These are phyloP conservation scores for Pyxicephalus adspersus DNA, from an alignment of 2,113 vertebrate genomes.

Conservation along the genomic window DNA sequence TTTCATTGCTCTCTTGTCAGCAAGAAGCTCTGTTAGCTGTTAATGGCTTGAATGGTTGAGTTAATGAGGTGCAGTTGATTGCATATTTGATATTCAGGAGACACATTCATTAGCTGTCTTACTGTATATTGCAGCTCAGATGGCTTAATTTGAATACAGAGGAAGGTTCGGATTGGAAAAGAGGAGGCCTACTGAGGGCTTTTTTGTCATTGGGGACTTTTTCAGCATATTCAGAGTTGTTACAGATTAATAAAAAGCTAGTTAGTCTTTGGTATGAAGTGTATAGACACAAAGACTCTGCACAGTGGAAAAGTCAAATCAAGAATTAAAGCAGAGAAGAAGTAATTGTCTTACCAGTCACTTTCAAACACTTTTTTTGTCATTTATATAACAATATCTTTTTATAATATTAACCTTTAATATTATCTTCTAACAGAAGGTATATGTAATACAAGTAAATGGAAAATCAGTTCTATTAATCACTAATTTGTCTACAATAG, in stretches of 20 bases:
- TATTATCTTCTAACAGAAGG: too few species aligned
- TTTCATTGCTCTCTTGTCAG: conserved; percentile 54
- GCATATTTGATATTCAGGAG: conserved; percentile 58
- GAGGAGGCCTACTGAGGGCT: conserved; percentile 38
- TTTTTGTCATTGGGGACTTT: conserved; percentile 54
- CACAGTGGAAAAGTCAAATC: conserved; percentile 49
- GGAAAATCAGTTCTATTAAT: too few species aligned
- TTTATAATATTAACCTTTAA: too few species aligned
- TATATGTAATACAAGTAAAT: too few species aligned
- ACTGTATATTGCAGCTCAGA: conserved; percentile 55
- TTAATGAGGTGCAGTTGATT: conserved; percentile 58
- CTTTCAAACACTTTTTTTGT: conserved; percentile 19
- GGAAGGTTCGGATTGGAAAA: conserved; percentile 48
- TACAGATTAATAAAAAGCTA: conserved; percentile 58
- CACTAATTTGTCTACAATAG: too few species aligned
- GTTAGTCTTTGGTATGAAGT: conserved; percentile 49
- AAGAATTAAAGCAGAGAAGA: conserved; percentile 36
- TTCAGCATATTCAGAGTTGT: conserved; percentile 53
- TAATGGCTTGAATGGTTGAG: conserved; percentile 57
- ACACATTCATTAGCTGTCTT: conserved; percentile 56
- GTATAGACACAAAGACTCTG: conserved; percentile 47
- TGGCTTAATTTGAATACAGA: conserved; percentile 56
- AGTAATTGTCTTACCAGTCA: conserved; percentile 33
- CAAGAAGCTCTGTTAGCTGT: conserved; percentile 57
- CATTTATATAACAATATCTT: background rate